Percentiles rank a stretch among this genome's conserved stretches.
These are phyloP conservation scores for Plebejus melissa DNA, from an alignment of 2,888 invertebrate genomes.

Conservation along the genomic window DNA sequence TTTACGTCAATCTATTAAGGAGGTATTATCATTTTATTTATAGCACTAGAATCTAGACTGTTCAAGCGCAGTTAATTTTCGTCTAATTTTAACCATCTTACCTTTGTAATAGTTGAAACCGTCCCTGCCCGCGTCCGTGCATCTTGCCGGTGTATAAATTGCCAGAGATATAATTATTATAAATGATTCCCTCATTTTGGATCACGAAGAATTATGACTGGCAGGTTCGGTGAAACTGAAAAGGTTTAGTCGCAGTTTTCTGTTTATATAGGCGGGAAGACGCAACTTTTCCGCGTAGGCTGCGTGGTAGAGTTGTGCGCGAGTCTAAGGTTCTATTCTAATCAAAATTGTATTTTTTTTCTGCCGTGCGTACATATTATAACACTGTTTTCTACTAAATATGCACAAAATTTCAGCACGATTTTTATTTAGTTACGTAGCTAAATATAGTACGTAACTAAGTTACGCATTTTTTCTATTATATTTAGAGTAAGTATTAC, in stretches of 20 bases:
- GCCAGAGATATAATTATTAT: conserved; percentile 58
- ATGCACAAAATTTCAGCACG: no score
- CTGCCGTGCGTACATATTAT: no score
- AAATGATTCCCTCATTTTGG: conserved; percentile 62
- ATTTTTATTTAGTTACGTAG: no score
- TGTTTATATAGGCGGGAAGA: conserved; percentile 51
- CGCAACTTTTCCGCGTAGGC: conserved; percentile 33
- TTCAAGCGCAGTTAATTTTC: not conserved
- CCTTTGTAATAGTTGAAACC: conserved; percentile 74
- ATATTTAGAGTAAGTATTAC: no score
- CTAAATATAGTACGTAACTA: no score
- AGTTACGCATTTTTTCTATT: no score
- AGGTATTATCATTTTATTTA: not conserved
- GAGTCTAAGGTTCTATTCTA: conserved; percentile 40
- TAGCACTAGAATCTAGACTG: not conserved
- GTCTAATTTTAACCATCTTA: conserved; percentile 36
- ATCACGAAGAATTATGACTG: conserved; percentile 49
- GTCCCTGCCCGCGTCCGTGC: conserved; percentile 59
- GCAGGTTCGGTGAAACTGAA: conserved; percentile 42
- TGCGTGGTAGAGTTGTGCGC: conserved; percentile 28
- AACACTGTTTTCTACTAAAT: no score
- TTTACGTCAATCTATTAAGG: no score
- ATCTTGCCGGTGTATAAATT: conserved; percentile 45
- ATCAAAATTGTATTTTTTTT: not conserved
- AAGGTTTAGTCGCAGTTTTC: conserved; percentile 38